Percentiles rank a stretch among this genome's conserved stretches.
Conservation (phyloP, 1,140 invertebrate species). For the Dryas iulia region DNA sequence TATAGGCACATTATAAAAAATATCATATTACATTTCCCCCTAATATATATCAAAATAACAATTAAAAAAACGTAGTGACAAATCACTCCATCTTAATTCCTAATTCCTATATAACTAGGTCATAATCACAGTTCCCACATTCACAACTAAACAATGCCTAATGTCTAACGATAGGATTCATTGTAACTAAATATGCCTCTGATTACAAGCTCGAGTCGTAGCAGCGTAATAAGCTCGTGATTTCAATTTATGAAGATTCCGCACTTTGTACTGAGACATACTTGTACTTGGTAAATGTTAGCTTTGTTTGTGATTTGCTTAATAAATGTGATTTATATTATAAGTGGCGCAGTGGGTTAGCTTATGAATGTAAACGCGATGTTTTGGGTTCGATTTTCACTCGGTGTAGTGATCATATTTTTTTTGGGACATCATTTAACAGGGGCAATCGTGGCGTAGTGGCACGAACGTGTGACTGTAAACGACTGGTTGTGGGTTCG, state of each 20-base stretch:
- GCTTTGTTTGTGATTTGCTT: background rate
- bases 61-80: background rate
- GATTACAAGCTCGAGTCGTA: background rate
- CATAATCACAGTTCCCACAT: background rate
- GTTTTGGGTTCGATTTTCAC: too few species aligned
- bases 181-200: conserved; percentile 3
- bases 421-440: too few species aligned
- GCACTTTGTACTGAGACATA: conserved; percentile 3
- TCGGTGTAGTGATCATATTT: too few species aligned
- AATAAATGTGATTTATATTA: background rate
- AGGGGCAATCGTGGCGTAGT: too few species aligned
- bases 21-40: too few species aligned
- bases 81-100: background rate
- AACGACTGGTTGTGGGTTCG: too few species aligned
- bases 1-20: too few species aligned
- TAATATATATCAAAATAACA: too few species aligned
- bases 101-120: background rate
- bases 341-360: too few species aligned
- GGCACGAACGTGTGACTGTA: too few species aligned
- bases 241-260: conserved; percentile 1
- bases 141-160: background rate
- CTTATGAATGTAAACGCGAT: too few species aligned
- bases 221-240: conserved; percentile 1
- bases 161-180: background rate
- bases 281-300: background rate